Evolutionary conservation across 2,113 vertebrate genomes (phyloP).

Genomic region (Sisor rabdophorus): DNA sequence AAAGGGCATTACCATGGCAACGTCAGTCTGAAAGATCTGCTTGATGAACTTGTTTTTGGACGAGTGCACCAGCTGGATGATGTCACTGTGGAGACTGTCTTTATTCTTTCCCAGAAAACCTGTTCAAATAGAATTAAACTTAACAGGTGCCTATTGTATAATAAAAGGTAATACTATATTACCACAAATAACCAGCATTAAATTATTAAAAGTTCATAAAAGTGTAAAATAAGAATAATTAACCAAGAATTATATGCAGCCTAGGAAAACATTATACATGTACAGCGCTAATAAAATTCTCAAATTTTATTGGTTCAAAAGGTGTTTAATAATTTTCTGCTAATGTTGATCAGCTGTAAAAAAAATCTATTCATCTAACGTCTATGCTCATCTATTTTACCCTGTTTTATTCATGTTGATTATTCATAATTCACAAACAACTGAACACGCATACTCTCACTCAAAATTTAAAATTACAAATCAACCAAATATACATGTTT

Average conservation of each 20-base stretch:
- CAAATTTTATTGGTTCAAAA: neutral
- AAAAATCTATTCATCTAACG: too few relatives aligned
- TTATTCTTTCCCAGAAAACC: slow-evolving; percentile 98
- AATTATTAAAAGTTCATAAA: neutral
- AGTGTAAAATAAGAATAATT: too few relatives aligned
- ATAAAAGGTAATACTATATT: too few relatives aligned
- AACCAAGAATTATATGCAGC: neutral
- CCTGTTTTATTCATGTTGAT: too few relatives aligned
- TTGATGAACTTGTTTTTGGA: slow-evolving; percentile 99
- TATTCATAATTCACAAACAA: too few relatives aligned
- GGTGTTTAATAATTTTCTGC: neutral
- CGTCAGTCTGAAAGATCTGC: slow-evolving; percentile 97
- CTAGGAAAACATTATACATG: neutral
- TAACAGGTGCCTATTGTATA: neutral
- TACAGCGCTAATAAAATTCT: neutral
- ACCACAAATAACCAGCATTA: neutral
- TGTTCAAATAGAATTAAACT: slow-evolving; percentile 50
- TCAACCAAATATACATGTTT: too few relatives aligned
- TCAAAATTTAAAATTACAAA: too few relatives aligned
- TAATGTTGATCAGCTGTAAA: neutral
- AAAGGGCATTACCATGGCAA: slow-evolving; percentile 87
- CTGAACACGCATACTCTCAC: too few relatives aligned
- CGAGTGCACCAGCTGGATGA: slow-evolving; percentile 96
- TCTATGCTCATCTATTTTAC: too few relatives aligned
- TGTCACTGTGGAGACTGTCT: slow-evolving; percentile 94